These are phyloP conservation scores for Strigops habroptila DNA, from an alignment of 2,113 vertebrate genomes.

Conservation along the genomic window DNA sequence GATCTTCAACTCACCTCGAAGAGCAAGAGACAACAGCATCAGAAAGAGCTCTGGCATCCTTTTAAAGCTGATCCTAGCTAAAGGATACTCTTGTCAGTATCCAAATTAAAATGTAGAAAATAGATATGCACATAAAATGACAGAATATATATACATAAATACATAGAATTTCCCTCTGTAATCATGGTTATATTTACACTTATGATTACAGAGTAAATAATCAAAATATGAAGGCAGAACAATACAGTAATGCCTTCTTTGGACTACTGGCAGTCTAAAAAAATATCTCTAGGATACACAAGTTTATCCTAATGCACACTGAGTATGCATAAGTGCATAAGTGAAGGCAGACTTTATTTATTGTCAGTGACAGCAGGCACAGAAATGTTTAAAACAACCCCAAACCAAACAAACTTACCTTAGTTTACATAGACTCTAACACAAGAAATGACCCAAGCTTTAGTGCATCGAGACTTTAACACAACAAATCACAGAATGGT, in stretches of 20 bases:
- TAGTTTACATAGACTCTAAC: not conserved
- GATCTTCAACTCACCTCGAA: not conserved
- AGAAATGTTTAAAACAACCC: not conserved
- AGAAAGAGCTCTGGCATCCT: not conserved
- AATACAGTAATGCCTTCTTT: not conserved
- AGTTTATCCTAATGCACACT: not conserved
- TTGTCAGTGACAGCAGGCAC: not conserved
- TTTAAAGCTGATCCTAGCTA: not conserved
- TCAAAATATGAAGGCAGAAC: not conserved
- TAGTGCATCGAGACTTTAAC: not conserved
- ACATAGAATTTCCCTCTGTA: slow-evolving; percentile 7
- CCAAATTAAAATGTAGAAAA: not conserved
- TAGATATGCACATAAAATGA: not conserved
- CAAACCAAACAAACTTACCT: not conserved
- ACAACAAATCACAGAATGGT: not conserved
- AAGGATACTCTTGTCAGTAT: not conserved
- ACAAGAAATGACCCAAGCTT: not conserved
- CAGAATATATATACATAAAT: slow-evolving; percentile 22
- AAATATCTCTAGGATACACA: not conserved
- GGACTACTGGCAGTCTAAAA: not conserved
- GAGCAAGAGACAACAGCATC: not conserved
- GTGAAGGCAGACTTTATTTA: not conserved
- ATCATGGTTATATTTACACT: not conserved
- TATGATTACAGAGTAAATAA: slow-evolving; percentile 19
- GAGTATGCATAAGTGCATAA: not conserved